phyloP scores from a whole-genome alignment of 2,797 vertebrate genomes.

The Rhinichthys osculus region DNA sequence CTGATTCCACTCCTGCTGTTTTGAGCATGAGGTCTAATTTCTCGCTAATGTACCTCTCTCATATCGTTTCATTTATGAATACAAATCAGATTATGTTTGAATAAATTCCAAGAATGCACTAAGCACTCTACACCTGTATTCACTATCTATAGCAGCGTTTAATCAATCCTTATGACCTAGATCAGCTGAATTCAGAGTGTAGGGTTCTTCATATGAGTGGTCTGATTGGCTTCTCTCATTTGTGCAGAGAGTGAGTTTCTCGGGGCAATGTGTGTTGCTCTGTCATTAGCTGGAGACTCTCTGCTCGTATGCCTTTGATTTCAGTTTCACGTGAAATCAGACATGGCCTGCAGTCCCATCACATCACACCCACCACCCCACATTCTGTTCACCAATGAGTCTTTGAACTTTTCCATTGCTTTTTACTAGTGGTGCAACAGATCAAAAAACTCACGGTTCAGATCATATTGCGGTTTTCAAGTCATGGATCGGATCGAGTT shows the following conservation, averaged over 20 bases:
- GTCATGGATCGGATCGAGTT: neutral
- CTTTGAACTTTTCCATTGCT: conserved; percentile 47
- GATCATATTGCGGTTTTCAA: neutral
- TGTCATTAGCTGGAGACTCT: conserved; percentile 71
- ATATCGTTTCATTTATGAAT: neutral
- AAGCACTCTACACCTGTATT: neutral
- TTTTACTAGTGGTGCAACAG: conserved; percentile 31
- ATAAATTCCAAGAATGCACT: neutral
- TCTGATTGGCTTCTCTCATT: conserved; percentile 63
- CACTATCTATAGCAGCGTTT: neutral
- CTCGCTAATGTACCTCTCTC: neutral
- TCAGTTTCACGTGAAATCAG: conserved; percentile 63
- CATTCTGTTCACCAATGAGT: conserved; percentile 2
- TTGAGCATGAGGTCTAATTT: neutral
- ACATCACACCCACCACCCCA: conserved; percentile 21
- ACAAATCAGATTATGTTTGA: neutral
- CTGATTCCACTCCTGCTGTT: neutral
- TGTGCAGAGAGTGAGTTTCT: conserved; percentile 61
- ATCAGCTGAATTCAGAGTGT: neutral
- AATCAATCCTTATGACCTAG: neutral
- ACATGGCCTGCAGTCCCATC: conserved; percentile 45
- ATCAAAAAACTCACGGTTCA: neutral
- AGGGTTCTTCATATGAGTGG: conserved; percentile 45
- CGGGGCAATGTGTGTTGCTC: conserved; percentile 56
- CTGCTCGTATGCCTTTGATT: conserved; percentile 68